Conservation (phyloP, 2,797 vertebrate species). For the Mycteria americana region DNA sequence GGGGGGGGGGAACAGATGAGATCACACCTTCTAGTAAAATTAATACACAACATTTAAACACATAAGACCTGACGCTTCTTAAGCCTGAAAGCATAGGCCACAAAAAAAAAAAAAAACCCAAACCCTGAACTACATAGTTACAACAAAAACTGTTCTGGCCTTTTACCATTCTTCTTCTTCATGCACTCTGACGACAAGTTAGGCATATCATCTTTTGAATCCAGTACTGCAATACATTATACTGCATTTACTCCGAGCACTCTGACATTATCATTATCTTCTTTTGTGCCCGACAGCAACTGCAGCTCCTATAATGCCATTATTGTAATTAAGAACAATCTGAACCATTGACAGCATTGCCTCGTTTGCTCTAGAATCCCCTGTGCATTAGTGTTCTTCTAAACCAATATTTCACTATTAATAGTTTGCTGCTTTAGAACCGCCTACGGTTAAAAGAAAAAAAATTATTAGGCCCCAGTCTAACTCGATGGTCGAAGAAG, state of each 20-base stretch:
- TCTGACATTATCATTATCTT: constrained; percentile 51
- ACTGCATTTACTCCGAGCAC: constrained; percentile 44
- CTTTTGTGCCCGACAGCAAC: constrained; percentile 59
- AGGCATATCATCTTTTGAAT: constrained; percentile 55
- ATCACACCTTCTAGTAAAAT: background rate
- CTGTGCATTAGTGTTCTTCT: constrained; percentile 48
- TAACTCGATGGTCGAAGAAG: background rate
- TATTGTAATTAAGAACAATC: constrained; percentile 69
- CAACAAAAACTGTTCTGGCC: background rate
- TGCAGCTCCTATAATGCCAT: constrained; percentile 41
- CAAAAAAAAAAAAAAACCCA: background rate
- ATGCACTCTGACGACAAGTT: constrained; percentile 41
- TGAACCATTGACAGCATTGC: constrained; percentile 54
- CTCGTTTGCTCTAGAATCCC: constrained; percentile 47
- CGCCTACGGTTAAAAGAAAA: background rate
- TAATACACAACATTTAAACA: background rate
- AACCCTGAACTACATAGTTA: background rate
- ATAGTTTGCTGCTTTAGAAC: constrained; percentile 51
- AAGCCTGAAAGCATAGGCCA: background rate
- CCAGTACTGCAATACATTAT: constrained; percentile 40
- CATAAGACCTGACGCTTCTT: background rate
- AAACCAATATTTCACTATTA: constrained; percentile 60
- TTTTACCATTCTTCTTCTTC: constrained; percentile 41
- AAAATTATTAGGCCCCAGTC: background rate
- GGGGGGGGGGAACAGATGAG: background rate